Evolutionary conservation across 2,888 invertebrate genomes (phyloP), one percentile per base, ranked within the genome.

Genomic region (Osmoderma eremita): DNA sequence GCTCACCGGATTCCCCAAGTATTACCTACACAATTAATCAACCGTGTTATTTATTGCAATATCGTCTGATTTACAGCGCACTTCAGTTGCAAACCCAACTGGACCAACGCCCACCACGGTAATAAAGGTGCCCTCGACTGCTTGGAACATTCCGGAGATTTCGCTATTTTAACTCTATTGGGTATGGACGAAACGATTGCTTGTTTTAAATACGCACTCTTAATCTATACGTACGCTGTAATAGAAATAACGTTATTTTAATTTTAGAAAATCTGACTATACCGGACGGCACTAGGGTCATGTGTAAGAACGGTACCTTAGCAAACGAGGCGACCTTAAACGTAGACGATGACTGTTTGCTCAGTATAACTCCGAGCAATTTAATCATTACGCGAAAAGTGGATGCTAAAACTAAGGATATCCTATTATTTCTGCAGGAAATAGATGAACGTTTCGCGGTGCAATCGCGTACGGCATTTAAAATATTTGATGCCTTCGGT

Each of bases 111-210:
- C 67, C 90, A 82, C 80, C 90, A 83, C 76, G 87, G 87, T 0
- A 88, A 87, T 78, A 82, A 82, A 65, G 90, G 90, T 0, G 86
- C 89, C 0, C 74, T 90, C 10, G 77, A 80, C 3, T 91, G 90
- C 72, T 78, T 90, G 1, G 24, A 41, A 4, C 82, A 85, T 61
- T 75, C 75, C 39, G 87, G 86, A 0, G 86, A 89, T 68, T 85
- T 89, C 38, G 90, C 89, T 0, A 85, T 90, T 69, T 75, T 90
- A 3, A 72, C 76, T 10, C 67, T 73, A 53, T 74, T 70, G 68
- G 77, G 78, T 79, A 53, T n/a, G 20, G n/a, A 18, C 18, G 10
- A n/a, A 48, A 13, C 72, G 50, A 15, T 38, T n/a, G n/a, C n/a
- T n/a, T n/a, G n/a, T n/a, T n/a, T n/a, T n/a, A 17, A n/a, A 24